Conservation (phyloP, 2,113 vertebrate genomes). For the Cygnus atratus region DNA sequence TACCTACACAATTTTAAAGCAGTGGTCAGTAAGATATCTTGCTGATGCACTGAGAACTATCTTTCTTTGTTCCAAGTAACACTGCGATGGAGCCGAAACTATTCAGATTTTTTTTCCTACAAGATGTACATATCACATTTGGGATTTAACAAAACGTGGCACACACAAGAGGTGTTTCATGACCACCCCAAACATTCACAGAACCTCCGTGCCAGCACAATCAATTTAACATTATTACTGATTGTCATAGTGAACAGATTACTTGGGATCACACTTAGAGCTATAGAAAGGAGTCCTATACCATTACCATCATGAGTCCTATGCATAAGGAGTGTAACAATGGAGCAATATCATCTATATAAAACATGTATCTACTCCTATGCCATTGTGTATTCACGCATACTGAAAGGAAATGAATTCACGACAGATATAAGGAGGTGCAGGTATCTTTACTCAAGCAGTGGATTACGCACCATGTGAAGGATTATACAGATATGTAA, state of each 20-base stretch:
- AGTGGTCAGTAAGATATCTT: not conserved
- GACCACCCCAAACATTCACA: not conserved
- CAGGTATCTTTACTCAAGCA: not conserved
- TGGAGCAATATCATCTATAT: not conserved
- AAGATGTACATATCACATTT: not conserved
- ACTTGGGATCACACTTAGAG: not conserved
- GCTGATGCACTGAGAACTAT: not conserved
- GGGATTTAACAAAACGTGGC: not conserved
- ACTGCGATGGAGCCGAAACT: not conserved
- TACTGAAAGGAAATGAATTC: not conserved
- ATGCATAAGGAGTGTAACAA: not conserved
- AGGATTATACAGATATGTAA: not conserved
- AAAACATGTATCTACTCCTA: not conserved
- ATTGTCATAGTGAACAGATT: not conserved
- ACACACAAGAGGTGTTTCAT: not conserved
- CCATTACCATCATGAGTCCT: not conserved
- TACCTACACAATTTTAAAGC: not conserved
- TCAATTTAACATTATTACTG: not conserved
- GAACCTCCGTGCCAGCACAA: not conserved
- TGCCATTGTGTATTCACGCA: rapidly evolving
- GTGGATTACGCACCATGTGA: not conserved
- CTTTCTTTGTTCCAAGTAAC: not conserved
- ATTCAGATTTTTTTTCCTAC: not conserved
- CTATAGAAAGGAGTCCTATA: not conserved
- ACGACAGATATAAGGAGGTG: not conserved